Conservation (phyloP, 30 jellyfish, hydroid and myxozoan species). For the Chironex yamaguchii region DNA sequence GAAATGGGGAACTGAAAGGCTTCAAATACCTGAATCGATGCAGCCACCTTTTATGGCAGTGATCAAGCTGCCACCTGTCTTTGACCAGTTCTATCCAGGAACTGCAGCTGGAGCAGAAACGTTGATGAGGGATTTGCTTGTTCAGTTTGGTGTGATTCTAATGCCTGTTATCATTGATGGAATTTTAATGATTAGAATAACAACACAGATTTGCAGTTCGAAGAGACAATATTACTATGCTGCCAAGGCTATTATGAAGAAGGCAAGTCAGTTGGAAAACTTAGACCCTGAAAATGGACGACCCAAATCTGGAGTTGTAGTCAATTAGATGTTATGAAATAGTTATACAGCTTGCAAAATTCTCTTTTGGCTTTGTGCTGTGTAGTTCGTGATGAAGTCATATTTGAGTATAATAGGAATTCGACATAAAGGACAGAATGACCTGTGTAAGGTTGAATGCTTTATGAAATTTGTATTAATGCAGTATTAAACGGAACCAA, state of each 20-base stretch:
- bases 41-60: slow-evolving; percentile 94
- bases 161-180: slow-evolving; percentile 82
- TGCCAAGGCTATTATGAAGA: slow-evolving; percentile 57
- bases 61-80: slow-evolving; percentile 82
- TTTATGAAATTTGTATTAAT: too few species aligned
- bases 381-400: too few species aligned
- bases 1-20: slow-evolving; percentile 85
- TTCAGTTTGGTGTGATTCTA: slow-evolving; percentile 60
- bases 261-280: slow-evolving; percentile 46
- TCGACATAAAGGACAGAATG: too few species aligned
- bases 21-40: slow-evolving; percentile 84
- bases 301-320: too few species aligned
- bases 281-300: too few species aligned
- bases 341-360: too few species aligned
- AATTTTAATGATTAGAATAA: slow-evolving; percentile 73
- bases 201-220: slow-evolving; percentile 85
- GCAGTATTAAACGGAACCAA: too few species aligned
- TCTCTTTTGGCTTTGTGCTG: too few species aligned
- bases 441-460: too few species aligned
- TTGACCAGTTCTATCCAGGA: slow-evolving; percentile 51
- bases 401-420: too few species aligned
- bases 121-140: slow-evolving; percentile 55
- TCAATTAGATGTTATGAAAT: too few species aligned
- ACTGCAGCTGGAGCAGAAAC: slow-evolving; percentile 60
- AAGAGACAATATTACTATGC: slow-evolving; percentile 69